Evolutionary conservation across 2,797 vertebrate species (phyloP).

Genomic region (Siniperca undulata): DNA sequence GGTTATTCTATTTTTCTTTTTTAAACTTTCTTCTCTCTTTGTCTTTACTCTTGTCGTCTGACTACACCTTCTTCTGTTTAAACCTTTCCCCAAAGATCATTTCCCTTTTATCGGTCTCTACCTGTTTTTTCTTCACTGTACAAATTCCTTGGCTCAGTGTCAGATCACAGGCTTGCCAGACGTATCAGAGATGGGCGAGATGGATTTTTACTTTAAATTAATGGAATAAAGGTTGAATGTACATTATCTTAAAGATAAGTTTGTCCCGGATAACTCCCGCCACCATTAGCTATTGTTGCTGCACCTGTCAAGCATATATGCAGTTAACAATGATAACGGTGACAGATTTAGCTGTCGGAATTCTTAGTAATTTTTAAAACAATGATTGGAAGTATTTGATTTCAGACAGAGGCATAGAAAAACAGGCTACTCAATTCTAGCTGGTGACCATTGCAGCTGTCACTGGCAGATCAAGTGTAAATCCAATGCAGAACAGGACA

Average conservation of each 20-base stretch:
- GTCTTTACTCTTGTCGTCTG: not conserved
- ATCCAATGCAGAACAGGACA: not conserved
- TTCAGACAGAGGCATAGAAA: not conserved
- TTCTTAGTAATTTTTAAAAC: not conserved
- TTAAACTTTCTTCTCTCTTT: not conserved
- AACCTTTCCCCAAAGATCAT: conserved; percentile 43
- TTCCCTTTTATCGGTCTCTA: conserved; percentile 48
- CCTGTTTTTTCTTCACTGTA: conserved; percentile 35
- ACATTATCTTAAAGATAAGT: conserved; percentile 5
- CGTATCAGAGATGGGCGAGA: conserved; percentile 35
- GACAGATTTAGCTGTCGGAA: not conserved
- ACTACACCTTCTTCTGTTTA: conserved; percentile 29
- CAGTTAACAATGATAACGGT: not conserved
- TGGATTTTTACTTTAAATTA: conserved; percentile 28
- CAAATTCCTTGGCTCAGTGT: conserved; percentile 58
- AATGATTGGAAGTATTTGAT: not conserved
- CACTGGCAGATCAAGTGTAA: not conserved
- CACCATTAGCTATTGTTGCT: not conserved
- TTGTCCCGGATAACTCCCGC: not conserved
- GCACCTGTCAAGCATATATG: not conserved
- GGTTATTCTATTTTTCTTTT: not conserved
- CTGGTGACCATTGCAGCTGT: not conserved
- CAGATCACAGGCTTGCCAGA: conserved; percentile 39
- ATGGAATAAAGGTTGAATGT: conserved; percentile 10
- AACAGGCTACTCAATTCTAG: not conserved